Evolutionary conservation across 2,888 invertebrate genomes (phyloP).

Genomic region (Unio pictorum): DNA sequence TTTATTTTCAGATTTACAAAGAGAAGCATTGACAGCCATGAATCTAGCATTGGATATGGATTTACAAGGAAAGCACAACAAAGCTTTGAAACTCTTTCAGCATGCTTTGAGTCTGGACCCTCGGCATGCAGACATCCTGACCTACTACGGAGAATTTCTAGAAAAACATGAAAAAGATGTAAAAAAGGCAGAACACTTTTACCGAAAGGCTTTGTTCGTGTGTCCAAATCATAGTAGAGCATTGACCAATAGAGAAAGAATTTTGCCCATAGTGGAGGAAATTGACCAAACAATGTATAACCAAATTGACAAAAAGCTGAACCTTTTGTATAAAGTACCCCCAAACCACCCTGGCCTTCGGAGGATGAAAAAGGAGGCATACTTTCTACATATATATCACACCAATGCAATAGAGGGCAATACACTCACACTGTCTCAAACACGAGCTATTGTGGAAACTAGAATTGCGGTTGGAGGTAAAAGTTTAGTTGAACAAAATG

Average conservation of each 20-base stretch:
- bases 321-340: constrained; percentile 86
- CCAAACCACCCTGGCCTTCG: constrained; percentile 85
- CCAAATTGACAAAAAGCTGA: constrained; percentile 87
- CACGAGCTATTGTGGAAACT: constrained; percentile 92
- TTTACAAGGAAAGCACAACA: constrained; percentile 84
- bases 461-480: constrained; percentile 85
- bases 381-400: constrained; percentile 94
- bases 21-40: constrained; percentile 88
- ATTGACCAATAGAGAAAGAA: constrained; percentile 82
- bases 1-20: constrained; percentile 72
- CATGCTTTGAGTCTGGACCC: constrained; percentile 94
- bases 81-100: constrained; percentile 79
- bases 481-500: constrained; percentile 96
- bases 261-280: constrained; percentile 88
- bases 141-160: constrained; percentile 92
- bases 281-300: constrained; percentile 85
- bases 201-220: constrained; percentile 84
- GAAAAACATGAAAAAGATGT: constrained; percentile 89
- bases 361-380: constrained; percentile 93
- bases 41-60: constrained; percentile 90
- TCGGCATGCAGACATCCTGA: constrained; percentile 91
- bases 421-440: constrained; percentile 93
- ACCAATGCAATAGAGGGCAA: constrained; percentile 98
- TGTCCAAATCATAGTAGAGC: constrained; percentile 82
- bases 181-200: constrained; percentile 91